These are phyloP conservation scores for Rousettus leschenaultii DNA, from an alignment of 2,113 vertebrate genomes.

Conservation along the genomic window DNA sequence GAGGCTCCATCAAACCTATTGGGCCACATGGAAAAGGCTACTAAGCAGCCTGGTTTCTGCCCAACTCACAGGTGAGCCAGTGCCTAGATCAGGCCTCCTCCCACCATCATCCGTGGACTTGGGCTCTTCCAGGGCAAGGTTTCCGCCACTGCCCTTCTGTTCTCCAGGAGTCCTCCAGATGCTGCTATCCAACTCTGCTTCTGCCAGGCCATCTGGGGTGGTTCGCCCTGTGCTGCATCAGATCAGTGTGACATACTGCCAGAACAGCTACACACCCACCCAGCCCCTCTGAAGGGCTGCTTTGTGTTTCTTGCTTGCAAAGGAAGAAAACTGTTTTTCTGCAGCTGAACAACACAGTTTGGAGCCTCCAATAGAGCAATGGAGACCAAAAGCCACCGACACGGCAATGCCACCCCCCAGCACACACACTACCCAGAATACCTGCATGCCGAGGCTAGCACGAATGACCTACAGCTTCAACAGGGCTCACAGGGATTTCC, in stretches of 20 bases:
- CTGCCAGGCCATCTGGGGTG: neutral
- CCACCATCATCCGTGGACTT: neutral
- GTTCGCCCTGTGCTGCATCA: neutral
- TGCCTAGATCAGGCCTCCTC: neutral
- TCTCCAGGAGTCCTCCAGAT: neutral
- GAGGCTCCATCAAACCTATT: neutral
- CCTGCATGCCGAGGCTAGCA: neutral
- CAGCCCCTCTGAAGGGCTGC: constrained; percentile 60
- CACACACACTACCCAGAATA: neutral
- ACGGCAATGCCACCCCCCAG: neutral
- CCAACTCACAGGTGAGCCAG: neutral
- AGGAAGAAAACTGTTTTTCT: constrained; percentile 66
- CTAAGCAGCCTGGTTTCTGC: neutral
- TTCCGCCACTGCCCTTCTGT: neutral
- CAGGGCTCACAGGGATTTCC: neutral
- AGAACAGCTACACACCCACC: neutral
- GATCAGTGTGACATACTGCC: neutral
- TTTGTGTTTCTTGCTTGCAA: constrained; percentile 83
- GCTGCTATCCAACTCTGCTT: neutral
- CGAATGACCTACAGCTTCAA: neutral
- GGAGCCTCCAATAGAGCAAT: constrained; percentile 12
- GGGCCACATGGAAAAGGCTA: neutral
- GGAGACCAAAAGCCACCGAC: constrained; percentile 27
- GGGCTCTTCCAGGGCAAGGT: neutral
- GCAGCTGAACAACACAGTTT: constrained; percentile 43